A percentile compares a stretch with the other conserved stretches of the same genome.
Evolutionary conservation across 2,888 invertebrate genomes (phyloP).

Genomic region (Drosophila macrothrix): DNA sequence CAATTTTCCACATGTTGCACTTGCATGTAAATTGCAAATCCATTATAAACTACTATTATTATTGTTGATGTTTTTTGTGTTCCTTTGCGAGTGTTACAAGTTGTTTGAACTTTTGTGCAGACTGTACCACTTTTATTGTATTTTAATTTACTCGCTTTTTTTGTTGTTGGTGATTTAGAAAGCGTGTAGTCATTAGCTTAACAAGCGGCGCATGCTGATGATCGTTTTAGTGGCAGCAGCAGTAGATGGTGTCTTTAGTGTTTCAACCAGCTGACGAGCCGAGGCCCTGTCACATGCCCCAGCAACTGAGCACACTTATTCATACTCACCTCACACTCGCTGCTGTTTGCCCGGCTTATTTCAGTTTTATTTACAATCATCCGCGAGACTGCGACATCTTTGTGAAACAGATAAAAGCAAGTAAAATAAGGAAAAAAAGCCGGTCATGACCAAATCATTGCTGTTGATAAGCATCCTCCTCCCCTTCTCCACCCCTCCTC

Average conservation of each 20-base stretch:
- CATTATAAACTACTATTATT: slow-evolving; percentile 1
- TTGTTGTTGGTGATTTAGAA: slow-evolving; percentile 53
- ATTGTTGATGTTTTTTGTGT: neutral
- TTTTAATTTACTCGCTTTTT: neutral
- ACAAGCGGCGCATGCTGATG: slow-evolving; percentile 62
- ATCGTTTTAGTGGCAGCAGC: slow-evolving; percentile 24
- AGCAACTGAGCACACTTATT: slow-evolving; percentile 2
- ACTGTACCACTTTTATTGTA: slow-evolving; percentile 50
- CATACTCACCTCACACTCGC: slow-evolving; percentile 7
- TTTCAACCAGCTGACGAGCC: slow-evolving; percentile 56
- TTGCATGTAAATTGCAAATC: slow-evolving; percentile 1
- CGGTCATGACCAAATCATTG: slow-evolving; percentile 50
- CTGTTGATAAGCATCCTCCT: slow-evolving; percentile 47
- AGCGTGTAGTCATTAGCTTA: slow-evolving; percentile 68
- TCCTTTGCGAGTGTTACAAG: neutral
- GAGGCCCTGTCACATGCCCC: slow-evolving; percentile 63
- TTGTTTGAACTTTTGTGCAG: slow-evolving; percentile 32
- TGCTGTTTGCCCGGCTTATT: slow-evolving; percentile 65
- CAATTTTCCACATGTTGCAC: slow-evolving; percentile 17
- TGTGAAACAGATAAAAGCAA: slow-evolving; percentile 54
- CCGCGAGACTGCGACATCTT: slow-evolving; percentile 51
- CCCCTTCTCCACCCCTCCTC: neutral
- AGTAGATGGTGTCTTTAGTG: slow-evolving; percentile 29
- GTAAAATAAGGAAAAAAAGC: slow-evolving; percentile 11
- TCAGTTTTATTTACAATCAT: slow-evolving; percentile 66